phyloP scores from a whole-genome alignment of 2,888 invertebrate species.

The Drosophila fulvimacula region DNA sequence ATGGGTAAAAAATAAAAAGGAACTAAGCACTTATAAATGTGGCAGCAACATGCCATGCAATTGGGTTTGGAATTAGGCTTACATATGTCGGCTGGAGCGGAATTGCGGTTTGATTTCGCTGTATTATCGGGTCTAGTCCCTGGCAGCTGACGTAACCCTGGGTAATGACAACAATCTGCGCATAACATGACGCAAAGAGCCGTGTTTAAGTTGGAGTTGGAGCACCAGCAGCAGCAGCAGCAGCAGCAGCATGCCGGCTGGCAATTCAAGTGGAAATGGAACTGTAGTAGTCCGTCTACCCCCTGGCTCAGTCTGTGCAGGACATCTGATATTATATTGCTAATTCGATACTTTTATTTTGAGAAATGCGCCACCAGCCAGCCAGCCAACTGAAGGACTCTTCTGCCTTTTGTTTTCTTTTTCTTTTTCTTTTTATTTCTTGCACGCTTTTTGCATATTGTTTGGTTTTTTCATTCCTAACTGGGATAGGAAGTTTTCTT shows the following conservation, averaged over 20 bases:
- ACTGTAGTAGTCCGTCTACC: conserved; percentile 33
- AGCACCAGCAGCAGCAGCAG: conserved; percentile 26
- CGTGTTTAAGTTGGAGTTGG: conserved; percentile 16
- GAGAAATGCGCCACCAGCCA: conserved; percentile 48
- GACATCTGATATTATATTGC: conserved; percentile 83
- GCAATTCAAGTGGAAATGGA: conserved; percentile 72
- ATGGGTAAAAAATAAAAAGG: conserved; percentile 22
- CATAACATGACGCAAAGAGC: conserved; percentile 26
- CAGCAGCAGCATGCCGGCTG: conserved; percentile 64
- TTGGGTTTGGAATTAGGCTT: conserved; percentile 62
- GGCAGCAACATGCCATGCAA: conserved; percentile 48
- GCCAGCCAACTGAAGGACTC: conserved; percentile 38
- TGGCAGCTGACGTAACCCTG: conserved; percentile 60
- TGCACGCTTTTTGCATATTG: conserved; percentile 54
- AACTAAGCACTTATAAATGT: conserved; percentile 43
- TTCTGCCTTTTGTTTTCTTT: conserved; percentile 28
- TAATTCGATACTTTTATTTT: conserved; percentile 83
- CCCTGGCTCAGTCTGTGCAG: conserved; percentile 29
- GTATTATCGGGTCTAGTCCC: conserved; percentile 37
- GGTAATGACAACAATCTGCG: conserved; percentile 58
- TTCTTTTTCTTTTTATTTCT: conserved; percentile 10
- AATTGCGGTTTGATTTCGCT: conserved; percentile 67
- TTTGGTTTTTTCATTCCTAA: conserved; percentile 48
- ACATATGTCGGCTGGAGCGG: conserved; percentile 63
- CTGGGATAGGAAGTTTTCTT: conserved; percentile 45